A percentile compares a stretch with the other conserved stretches of the same genome.
Conservation (phyloP, 2,113 vertebrate genomes). For the Leptobrachium ailaonicum region DNA sequence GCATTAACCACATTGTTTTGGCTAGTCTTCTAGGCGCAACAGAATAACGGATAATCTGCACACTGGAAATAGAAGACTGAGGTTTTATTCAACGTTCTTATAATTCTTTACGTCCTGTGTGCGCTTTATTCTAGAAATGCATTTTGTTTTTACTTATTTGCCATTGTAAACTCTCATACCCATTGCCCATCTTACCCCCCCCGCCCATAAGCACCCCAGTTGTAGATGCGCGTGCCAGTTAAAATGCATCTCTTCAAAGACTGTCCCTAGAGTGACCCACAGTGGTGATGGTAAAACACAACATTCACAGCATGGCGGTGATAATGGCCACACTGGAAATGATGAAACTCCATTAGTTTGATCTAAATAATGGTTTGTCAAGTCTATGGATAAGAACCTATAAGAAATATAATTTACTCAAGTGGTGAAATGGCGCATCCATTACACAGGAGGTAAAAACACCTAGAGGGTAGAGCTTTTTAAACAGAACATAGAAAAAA, state of each 20-base stretch:
- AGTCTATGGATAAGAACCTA: no score
- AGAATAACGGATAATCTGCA: slow-evolving; percentile 24
- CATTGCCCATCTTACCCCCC: not conserved
- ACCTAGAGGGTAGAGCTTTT: no score
- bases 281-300: slow-evolving; percentile 36
- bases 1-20: slow-evolving; percentile 33
- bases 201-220: not conserved
- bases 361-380: no score
- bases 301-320: slow-evolving; percentile 5
- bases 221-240: not conserved
- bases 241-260: not conserved
- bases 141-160: slow-evolving; percentile 3
- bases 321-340: not conserved
- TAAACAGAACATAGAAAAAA: no score
- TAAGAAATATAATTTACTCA: no score
- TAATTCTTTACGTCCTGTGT: slow-evolving; percentile 2
- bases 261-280: slow-evolving; percentile 48
- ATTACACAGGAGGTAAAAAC: no score
- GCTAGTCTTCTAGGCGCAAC: slow-evolving; percentile 30
- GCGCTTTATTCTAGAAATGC: not conserved
- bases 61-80: slow-evolving; percentile 2
- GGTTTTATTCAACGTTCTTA: not conserved
- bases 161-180: not conserved
- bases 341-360: no score
- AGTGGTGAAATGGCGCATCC: no score